These are phyloP conservation scores for Cebidichthys violaceus DNA, from an alignment of 2,113 vertebrate species.

Conservation along the genomic window DNA sequence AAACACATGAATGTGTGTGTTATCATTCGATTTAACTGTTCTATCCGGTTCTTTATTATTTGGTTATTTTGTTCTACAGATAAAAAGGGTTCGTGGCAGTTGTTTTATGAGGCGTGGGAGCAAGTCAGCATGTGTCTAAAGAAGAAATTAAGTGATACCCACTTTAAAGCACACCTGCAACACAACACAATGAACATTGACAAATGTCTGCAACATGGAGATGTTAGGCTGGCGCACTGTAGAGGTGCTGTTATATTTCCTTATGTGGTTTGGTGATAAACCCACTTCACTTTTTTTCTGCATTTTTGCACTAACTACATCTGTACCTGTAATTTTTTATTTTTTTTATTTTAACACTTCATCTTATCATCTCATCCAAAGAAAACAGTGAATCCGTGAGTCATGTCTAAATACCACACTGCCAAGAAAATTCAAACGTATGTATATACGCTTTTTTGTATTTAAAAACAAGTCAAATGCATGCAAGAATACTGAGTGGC, in stretches of 20 bases:
- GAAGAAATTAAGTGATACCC: neutral
- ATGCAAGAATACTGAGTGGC: slow-evolving; percentile 81
- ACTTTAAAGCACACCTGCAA: neutral
- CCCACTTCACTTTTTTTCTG: neutral
- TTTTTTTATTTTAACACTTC: neutral
- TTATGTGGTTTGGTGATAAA: neutral
- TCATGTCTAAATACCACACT: slow-evolving; percentile 62
- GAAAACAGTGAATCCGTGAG: slow-evolving; percentile 45
- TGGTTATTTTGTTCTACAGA: neutral
- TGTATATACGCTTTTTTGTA: slow-evolving; percentile 85
- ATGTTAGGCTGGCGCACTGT: neutral
- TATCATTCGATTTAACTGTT: neutral
- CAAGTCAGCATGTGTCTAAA: neutral
- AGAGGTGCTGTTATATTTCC: slow-evolving; percentile 24
- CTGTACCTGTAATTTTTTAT: neutral
- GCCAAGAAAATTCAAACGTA: slow-evolving; percentile 71
- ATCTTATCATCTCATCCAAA: slow-evolving; percentile 11
- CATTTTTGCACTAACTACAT: neutral
- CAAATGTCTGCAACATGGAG: slow-evolving; percentile 2
- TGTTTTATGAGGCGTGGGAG: neutral
- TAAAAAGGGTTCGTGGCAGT: neutral
- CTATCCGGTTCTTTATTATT: neutral
- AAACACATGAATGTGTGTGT: neutral
- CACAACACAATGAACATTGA: neutral
- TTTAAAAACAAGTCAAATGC: slow-evolving; percentile 80